These are phyloP conservation scores for Drosophila planitibia DNA, from an alignment of 2,888 invertebrate species.

Conservation along the genomic window DNA sequence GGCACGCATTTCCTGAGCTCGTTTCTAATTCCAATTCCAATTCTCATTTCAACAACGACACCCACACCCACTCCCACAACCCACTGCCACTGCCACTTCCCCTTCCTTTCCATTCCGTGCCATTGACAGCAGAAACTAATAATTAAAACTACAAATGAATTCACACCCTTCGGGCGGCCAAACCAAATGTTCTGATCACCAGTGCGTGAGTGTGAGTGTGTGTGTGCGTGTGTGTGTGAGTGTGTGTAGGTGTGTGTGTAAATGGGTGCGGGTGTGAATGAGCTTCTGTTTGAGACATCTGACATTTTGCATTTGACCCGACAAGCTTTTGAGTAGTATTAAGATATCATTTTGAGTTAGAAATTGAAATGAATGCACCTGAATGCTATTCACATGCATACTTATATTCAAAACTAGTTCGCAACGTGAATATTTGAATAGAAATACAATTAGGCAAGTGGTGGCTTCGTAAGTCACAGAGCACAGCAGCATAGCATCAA, in stretches of 20 bases:
- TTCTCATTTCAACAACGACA: slow-evolving; percentile 3
- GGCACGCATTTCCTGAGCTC: slow-evolving; percentile 55
- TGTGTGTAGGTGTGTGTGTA: slow-evolving; percentile 1
- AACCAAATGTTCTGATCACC: slow-evolving; percentile 41
- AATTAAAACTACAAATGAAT: slow-evolving; percentile 77
- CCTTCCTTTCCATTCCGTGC: slow-evolving; percentile 12
- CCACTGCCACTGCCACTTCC: background rate
- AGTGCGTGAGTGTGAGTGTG: slow-evolving; percentile 2
- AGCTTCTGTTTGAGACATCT: slow-evolving; percentile 11
- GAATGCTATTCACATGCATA: slow-evolving; percentile 13
- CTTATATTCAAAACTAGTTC: background rate
- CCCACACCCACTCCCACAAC: slow-evolving; percentile 21
- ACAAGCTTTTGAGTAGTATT: slow-evolving; percentile 10
- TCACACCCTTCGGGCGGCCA: slow-evolving; percentile 62
- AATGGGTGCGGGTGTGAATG: slow-evolving; percentile 6
- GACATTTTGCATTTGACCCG: slow-evolving; percentile 15
- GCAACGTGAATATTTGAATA: background rate
- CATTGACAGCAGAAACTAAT: slow-evolving; percentile 54
- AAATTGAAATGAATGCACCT: slow-evolving; percentile 28
- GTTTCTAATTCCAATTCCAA: slow-evolving; percentile 14
- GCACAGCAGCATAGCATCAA: background rate
- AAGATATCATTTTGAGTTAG: slow-evolving; percentile 2
- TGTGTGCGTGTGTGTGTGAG: slow-evolving; percentile 6
- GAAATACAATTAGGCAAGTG: background rate
- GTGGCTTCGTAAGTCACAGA: background rate